Evolutionary conservation across 2,113 vertebrate species (phyloP).

Genomic region (Lagopus muta): DNA sequence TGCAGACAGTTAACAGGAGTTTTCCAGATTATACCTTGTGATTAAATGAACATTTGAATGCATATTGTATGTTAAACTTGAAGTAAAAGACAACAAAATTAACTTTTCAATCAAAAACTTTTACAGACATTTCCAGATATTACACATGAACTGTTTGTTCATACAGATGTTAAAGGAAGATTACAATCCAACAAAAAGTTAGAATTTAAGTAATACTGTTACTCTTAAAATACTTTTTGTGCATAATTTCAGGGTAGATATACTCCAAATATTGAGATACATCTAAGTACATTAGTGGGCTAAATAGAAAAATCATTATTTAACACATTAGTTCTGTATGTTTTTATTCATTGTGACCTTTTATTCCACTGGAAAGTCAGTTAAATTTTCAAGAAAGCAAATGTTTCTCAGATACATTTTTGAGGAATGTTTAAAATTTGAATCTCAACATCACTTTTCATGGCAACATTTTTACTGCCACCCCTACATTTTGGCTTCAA

Average conservation of each 20-base stretch:
- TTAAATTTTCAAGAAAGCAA: neutral
- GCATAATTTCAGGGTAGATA: neutral
- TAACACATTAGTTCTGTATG: neutral
- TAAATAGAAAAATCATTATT: neutral
- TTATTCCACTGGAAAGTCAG: neutral
- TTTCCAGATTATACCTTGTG: neutral
- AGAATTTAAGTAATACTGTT: neutral
- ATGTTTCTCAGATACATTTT: neutral
- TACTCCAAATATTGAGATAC: neutral
- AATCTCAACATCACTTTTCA: neutral
- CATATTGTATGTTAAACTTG: neutral
- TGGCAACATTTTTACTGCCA: neutral
- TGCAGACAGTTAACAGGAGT: neutral
- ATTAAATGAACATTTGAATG: conserved; percentile 6
- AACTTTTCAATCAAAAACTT: neutral
- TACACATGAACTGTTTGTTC: neutral
- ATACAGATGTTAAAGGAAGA: neutral
- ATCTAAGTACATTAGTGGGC: neutral
- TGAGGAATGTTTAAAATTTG: neutral
- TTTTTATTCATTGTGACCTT: neutral
- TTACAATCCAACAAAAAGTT: neutral
- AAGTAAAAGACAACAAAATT: neutral
- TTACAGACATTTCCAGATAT: neutral
- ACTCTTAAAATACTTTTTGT: neutral
- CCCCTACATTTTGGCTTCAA: neutral